Percentiles rank a stretch among this genome's conserved stretches.
Evolutionary conservation across 2,888 invertebrate species (phyloP).

Genomic region (Drosophila neutralis): DNA sequence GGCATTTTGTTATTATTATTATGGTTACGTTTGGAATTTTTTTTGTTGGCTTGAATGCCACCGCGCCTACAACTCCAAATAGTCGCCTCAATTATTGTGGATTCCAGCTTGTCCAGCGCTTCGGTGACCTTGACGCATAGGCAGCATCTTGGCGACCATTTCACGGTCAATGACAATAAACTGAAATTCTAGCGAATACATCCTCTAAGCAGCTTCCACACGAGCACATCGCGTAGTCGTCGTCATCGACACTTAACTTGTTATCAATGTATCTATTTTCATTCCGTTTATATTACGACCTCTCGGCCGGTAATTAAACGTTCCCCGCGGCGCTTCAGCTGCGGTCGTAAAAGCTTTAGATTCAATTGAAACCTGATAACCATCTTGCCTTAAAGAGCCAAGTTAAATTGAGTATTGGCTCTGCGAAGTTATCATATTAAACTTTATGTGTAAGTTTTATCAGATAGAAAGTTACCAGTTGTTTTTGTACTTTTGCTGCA

Average conservation of each 20-base stretch:
- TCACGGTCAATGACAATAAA: constrained; percentile 66
- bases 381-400: constrained; percentile 54
- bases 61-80: constrained; percentile 34
- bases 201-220: constrained; percentile 36
- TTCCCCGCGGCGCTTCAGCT: constrained; percentile 27
- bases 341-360: constrained; percentile 55
- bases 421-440: neutral
- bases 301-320: constrained; percentile 46
- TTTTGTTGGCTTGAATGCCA: constrained; percentile 23
- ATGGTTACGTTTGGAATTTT: constrained; percentile 25
- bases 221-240: constrained; percentile 24
- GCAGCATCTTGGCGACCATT: constrained; percentile 32
- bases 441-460: neutral
- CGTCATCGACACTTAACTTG: constrained; percentile 61
- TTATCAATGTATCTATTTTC: constrained; percentile 77
- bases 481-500: neutral
- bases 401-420: constrained; percentile 5
- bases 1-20: constrained; percentile 35
- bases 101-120: constrained; percentile 12
- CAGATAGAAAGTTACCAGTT: neutral
- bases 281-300: constrained; percentile 64
- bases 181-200: constrained; percentile 65
- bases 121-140: constrained; percentile 45
- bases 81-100: constrained; percentile 29
- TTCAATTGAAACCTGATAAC: constrained; percentile 71